A percentile compares a stretch with the other conserved stretches of the same genome.
These are phyloP conservation scores for Neoaliturus tenellus DNA, from an alignment of 2,888 invertebrate genomes.

Conservation along the genomic window DNA sequence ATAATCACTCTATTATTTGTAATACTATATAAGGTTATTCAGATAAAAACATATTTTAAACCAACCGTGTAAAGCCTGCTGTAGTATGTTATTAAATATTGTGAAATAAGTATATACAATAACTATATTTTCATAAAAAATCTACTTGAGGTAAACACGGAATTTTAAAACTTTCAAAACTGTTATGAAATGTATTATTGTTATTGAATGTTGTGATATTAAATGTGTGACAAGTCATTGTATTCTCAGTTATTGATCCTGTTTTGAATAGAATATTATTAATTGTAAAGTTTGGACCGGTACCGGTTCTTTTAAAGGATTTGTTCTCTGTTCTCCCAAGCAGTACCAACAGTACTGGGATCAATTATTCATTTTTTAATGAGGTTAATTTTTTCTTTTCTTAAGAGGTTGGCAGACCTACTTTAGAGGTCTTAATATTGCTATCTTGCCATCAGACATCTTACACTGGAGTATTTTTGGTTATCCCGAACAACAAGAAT, in stretches of 20 bases:
- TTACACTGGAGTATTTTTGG: no score
- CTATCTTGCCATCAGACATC: no score
- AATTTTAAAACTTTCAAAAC: neutral
- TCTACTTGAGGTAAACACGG: neutral
- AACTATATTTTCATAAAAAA: slow-evolving; percentile 8
- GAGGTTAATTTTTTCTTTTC: no score
- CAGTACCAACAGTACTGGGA: no score
- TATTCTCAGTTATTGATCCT: neutral
- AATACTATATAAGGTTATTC: neutral
- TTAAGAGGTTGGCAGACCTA: no score
- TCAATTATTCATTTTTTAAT: no score
- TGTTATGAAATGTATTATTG: slow-evolving; percentile 16
- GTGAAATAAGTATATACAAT: neutral
- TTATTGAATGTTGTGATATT: slow-evolving; percentile 23
- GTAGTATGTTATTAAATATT: neutral
- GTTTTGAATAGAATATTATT: no score
- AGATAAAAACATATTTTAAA: neutral
- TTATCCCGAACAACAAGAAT: no score
- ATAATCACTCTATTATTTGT: neutral
- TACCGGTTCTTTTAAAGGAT: no score
- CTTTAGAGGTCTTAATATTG: no score
- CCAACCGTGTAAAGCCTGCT: neutral
- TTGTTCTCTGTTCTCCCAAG: no score
- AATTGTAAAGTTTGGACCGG: no score
- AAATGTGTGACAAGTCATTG: neutral